Base-by-base conservation (phyloP, 2,888 invertebrate species). In the Luffia ferchaultella region DNA sequence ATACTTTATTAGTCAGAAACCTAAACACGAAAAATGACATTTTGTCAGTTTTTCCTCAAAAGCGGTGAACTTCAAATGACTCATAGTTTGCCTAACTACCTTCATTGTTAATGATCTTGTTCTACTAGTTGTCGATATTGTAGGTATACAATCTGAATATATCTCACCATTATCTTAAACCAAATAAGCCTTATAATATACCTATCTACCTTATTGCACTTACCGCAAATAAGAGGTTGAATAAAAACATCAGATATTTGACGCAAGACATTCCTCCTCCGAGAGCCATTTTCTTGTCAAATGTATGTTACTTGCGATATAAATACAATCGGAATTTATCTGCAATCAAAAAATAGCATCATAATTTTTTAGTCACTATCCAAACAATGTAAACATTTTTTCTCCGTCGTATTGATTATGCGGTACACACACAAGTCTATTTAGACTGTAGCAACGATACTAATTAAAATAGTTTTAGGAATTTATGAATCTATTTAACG, bases 211-310 rank as follows among this genome's bases (percentile, higher is more conserved):
- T n/a, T n/a, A n/a, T n/a, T n/a, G n/a, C 18, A 87, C 93, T 90
- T 82, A 96, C 96, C 79, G 93, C 94, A 83, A 95, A 93, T 59
- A 94, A 76, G 60, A 95, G 87, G 79, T 95, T 96, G 86, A 95
- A 94, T 61, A 91, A 86, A 76, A 95, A 95, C 48, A 96, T 87
- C 54, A 96, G 86, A 73, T 93, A 95, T 80, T 96, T 96, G 62
- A 95, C 89, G 83, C 94, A 94, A 62, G 93, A 89, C 89, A 93
- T 92, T 68, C 93, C 92, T 60, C 89, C 89, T 59, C 90, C 90
- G 62, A 90, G 87, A 82, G 91, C 91, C 91, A 91, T 92, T 66
- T 68, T 76, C 60, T 62, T 60, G 57, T 58, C 53, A 62, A 73
- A 78, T 86, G 64, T 50, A 54, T 57, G 59, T 60, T n/a, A n/a